Percentiles rank a stretch among this genome's conserved stretches.
Evolutionary conservation across 2,888 invertebrate genomes (phyloP).

Genomic region (Polyommatus icarus): DNA sequence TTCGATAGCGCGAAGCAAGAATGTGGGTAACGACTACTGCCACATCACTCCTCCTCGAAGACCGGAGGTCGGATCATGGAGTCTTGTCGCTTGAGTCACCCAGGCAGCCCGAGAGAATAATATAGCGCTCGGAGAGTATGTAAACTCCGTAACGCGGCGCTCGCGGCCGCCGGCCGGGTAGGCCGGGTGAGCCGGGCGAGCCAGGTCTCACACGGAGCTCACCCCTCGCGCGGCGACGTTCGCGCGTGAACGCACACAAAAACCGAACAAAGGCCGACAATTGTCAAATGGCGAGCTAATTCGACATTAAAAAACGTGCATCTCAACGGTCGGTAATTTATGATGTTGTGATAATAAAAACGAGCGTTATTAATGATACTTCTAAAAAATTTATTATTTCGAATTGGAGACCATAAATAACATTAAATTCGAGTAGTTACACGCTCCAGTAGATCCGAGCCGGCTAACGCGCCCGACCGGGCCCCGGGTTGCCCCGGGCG

Average conservation of each 20-base stretch:
- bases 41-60: too few species aligned
- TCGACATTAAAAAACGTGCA: slow-evolving; percentile 77
- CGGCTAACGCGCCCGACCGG: slow-evolving; percentile 45
- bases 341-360: slow-evolving; percentile 68
- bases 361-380: slow-evolving; percentile 68
- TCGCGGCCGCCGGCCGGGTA: not conserved
- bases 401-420: slow-evolving; percentile 66
- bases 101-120: too few species aligned
- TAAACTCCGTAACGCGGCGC: too few species aligned
- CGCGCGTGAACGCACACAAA: slow-evolving; percentile 69
- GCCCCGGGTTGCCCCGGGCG: not conserved
- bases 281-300: slow-evolving; percentile 72
- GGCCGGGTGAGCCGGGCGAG: not conserved
- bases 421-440: slow-evolving; percentile 54
- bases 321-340: slow-evolving; percentile 76
- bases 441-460: slow-evolving; percentile 64
- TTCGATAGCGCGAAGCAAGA: too few species aligned
- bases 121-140: too few species aligned
- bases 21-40: too few species aligned
- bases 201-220: slow-evolving; percentile 38
- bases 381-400: slow-evolving; percentile 57
- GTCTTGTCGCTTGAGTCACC: too few species aligned
- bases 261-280: slow-evolving; percentile 60
- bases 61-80: too few species aligned
- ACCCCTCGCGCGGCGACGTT: slow-evolving; percentile 63